Evolutionary conservation across 2,888 invertebrate genomes (phyloP).

Genomic region (Agonopterix arenella): DNA sequence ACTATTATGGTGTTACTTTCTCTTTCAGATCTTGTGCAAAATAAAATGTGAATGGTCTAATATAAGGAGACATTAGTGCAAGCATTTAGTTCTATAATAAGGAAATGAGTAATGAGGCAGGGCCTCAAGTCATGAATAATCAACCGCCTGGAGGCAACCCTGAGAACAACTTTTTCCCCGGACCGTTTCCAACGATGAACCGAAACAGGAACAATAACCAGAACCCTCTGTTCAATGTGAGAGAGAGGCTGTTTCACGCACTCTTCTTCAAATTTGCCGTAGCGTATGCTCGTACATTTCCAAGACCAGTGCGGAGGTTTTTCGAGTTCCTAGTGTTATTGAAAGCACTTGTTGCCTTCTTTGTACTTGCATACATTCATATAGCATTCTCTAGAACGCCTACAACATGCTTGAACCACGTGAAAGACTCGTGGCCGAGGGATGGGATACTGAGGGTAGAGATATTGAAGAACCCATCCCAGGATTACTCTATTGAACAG

Average conservation of each 20-base stretch:
- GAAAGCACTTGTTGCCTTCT: slow-evolving; percentile 88
- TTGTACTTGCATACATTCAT: slow-evolving; percentile 96
- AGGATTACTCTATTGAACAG: slow-evolving; percentile 87
- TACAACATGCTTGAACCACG: slow-evolving; percentile 93
- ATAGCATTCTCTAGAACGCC: slow-evolving; percentile 95
- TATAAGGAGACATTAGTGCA: background rate
- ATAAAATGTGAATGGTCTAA: slow-evolving; percentile 36
- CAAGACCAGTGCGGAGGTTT: slow-evolving; percentile 86
- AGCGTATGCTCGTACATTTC: slow-evolving; percentile 94
- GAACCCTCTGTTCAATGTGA: slow-evolving; percentile 88
- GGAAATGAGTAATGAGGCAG: slow-evolving; percentile 55
- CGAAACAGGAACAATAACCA: slow-evolving; percentile 79
- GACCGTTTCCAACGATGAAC: slow-evolving; percentile 71
- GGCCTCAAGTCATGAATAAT: slow-evolving; percentile 55
- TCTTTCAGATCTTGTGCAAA: slow-evolving; percentile 47
- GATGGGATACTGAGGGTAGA: slow-evolving; percentile 96
- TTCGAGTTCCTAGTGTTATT: slow-evolving; percentile 90
- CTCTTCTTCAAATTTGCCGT: slow-evolving; percentile 95
- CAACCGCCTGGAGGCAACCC: slow-evolving; percentile 67
- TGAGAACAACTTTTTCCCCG: slow-evolving; percentile 72
- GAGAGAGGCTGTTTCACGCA: slow-evolving; percentile 96
- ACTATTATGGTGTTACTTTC: slow-evolving; percentile 24
- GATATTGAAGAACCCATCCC: slow-evolving; percentile 83
- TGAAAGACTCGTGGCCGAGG: slow-evolving; percentile 93
- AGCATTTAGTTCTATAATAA: slow-evolving; percentile 1